Conservation (phyloP, 2,797 vertebrate genomes). For the Centroberyx gerrardi region DNA sequence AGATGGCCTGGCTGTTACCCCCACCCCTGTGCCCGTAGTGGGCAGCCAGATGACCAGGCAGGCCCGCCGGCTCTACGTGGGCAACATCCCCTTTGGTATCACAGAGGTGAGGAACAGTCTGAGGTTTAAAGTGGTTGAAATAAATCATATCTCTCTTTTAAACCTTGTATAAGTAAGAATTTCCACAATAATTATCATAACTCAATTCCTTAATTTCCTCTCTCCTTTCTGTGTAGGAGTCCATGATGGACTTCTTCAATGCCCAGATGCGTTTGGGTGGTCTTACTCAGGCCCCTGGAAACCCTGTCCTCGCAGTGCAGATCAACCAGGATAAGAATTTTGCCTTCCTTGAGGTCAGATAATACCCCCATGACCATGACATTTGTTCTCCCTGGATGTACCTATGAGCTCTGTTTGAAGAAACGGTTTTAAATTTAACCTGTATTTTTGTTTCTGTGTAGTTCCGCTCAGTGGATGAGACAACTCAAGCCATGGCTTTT, state of each 20-base stretch:
- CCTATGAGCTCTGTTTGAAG: not conserved
- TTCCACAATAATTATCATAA: not conserved
- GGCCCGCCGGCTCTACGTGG: constrained; percentile 93
- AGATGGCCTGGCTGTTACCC: constrained; percentile 93
- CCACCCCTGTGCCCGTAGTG: constrained; percentile 93
- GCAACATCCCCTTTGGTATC: constrained; percentile 96
- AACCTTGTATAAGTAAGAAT: not conserved
- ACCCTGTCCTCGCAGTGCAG: constrained; percentile 95
- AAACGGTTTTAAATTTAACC: not conserved
- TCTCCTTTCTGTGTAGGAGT: constrained; percentile 85
- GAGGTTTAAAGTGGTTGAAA: not conserved
- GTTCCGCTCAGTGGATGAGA: constrained; percentile 97
- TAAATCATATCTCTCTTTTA: not conserved
- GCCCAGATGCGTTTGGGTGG: constrained; percentile 96
- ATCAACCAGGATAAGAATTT: constrained; percentile 98
- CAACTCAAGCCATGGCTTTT: constrained; percentile 96
- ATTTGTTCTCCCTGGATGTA: not conserved
- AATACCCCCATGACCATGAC: not conserved
- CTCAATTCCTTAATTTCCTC: not conserved
- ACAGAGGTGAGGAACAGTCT: constrained; percentile 87
- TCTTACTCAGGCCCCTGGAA: constrained; percentile 94
- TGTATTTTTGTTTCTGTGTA: constrained; percentile 62
- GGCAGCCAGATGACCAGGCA: constrained; percentile 97
- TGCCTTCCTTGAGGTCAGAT: constrained; percentile 93
- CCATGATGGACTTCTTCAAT: constrained; percentile 98